Percentiles rank a stretch among this genome's conserved stretches.
These are phyloP conservation scores for Rhagium mordax DNA, from an alignment of 2,888 invertebrate genomes.

Conservation along the genomic window DNA sequence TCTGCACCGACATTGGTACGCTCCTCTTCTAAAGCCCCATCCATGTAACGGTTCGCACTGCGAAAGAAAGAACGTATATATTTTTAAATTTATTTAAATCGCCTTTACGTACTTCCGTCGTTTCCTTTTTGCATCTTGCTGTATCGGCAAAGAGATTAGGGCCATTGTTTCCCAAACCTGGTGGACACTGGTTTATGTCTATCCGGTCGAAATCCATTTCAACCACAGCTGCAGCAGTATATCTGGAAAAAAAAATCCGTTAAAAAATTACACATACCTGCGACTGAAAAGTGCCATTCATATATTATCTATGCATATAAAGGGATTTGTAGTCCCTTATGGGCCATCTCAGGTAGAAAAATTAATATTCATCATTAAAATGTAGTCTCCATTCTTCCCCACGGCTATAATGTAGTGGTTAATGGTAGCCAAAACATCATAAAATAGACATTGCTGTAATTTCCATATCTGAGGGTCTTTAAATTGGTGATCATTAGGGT, in stretches of 20 bases:
- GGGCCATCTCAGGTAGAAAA: conserved; percentile 26
- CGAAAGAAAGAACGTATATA: conserved; percentile 41
- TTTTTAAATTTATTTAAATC: background rate
- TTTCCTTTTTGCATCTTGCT: conserved; percentile 91
- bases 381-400: background rate
- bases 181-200: conserved; percentile 97
- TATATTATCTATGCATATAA: background rate
- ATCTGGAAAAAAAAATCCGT: conserved; percentile 72
- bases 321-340: background rate
- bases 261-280: conserved; percentile 11
- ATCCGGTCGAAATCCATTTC: conserved; percentile 98
- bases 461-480: conserved; percentile 3
- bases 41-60: conserved; percentile 97
- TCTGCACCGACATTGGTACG: conserved; percentile 94
- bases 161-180: conserved; percentile 88
- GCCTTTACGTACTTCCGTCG: conserved; percentile 80
- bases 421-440: background rate
- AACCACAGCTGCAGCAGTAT: conserved; percentile 92
- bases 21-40: conserved; percentile 96
- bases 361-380: conserved; percentile 7
- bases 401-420: background rate
- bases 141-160: conserved; percentile 93
- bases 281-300: conserved; percentile 16
- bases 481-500: conserved; percentile 16
- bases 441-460: background rate